A percentile compares a stretch with the other conserved stretches of the same genome.
These are phyloP conservation scores for Sander lucioperca DNA, from an alignment of 2,113 vertebrate species.

Conservation along the genomic window DNA sequence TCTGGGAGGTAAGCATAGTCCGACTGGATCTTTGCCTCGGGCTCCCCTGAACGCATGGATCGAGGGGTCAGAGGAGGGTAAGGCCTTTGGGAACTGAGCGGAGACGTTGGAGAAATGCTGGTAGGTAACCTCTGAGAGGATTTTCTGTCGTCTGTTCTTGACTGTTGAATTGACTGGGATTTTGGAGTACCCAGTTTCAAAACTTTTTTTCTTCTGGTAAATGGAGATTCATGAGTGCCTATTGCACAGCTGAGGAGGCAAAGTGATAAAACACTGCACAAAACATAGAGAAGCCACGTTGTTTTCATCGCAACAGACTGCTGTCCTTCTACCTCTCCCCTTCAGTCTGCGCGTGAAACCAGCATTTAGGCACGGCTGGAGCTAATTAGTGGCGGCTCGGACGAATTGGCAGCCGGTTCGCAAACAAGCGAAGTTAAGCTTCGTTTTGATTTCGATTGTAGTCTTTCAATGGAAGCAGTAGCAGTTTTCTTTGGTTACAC, in stretches of 20 bases:
- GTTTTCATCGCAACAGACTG: constrained; percentile 66
- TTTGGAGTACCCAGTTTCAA: not conserved
- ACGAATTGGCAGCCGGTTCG: not conserved
- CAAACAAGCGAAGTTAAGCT: not conserved
- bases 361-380: constrained; percentile 55
- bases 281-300: constrained; percentile 46
- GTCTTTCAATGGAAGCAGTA: not conserved
- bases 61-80: not conserved
- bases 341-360: constrained; percentile 32
- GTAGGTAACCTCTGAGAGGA: not conserved
- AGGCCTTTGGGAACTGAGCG: not conserved
- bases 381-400: constrained; percentile 37
- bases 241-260: constrained; percentile 4
- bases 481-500: not conserved
- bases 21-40: not conserved
- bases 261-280: constrained; percentile 55
- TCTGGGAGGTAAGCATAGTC: constrained; percentile 50
- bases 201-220: not conserved
- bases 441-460: not conserved
- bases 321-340: not conserved
- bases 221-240: constrained; percentile 7
- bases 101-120: not conserved
- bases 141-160: not conserved
- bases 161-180: not conserved
- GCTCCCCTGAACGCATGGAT: not conserved